phyloP scores from a whole-genome alignment of 2,113 vertebrate genomes.

The Chelonoidis abingdonii region DNA sequence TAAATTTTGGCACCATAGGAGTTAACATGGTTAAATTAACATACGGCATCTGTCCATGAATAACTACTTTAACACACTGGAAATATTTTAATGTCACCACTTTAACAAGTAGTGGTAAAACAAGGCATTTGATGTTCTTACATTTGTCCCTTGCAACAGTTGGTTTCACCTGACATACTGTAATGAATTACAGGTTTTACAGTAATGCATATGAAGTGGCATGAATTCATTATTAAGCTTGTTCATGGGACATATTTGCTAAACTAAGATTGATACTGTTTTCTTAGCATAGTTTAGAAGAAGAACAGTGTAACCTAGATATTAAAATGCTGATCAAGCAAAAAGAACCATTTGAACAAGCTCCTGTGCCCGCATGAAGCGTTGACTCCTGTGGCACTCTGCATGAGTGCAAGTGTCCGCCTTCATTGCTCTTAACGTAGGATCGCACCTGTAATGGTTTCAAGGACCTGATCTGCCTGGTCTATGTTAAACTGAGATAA shows the following conservation, averaged over 20 bases:
- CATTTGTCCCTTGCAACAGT: background rate
- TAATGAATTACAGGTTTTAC: background rate
- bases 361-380: background rate
- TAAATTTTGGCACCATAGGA: rapidly evolving
- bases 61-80: background rate
- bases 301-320: background rate
- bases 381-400: rapidly evolving
- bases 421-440: background rate
- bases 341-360: background rate
- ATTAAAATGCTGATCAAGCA: background rate
- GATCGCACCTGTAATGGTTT: background rate
- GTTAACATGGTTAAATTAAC: background rate
- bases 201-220: rapidly evolving
- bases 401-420: rapidly evolving
- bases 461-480: background rate
- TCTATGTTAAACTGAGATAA: background rate
- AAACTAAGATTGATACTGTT: background rate
- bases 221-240: background rate
- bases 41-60: background rate
- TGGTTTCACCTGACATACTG: background rate
- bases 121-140: background rate
- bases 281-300: background rate
- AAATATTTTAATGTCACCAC: background rate
- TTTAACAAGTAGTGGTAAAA: background rate
- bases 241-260: background rate